Percentiles rank a stretch among this genome's conserved stretches.
Conservation (phyloP, 1,140 invertebrate genomes). For the Microvelia longipes region DNA sequence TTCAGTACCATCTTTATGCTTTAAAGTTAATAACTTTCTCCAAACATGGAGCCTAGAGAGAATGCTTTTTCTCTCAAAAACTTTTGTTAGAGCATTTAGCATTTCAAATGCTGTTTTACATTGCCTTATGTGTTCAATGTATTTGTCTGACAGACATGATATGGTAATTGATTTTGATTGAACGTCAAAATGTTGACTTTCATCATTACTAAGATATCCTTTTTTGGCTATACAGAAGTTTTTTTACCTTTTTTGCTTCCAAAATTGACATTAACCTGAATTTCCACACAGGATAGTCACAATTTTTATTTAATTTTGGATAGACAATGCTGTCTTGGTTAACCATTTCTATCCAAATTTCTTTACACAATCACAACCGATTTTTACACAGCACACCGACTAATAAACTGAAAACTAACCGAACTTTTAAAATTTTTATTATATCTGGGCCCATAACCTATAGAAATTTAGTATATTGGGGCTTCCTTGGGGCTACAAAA, state of each 20-base stretch:
- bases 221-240: background rate
- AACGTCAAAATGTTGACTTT: background rate
- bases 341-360: background rate
- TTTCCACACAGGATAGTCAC: background rate
- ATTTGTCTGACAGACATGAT: background rate
- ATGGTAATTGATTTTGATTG: background rate
- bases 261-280: background rate
- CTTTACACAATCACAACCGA: background rate
- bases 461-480: too few species aligned
- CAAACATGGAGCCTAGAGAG: background rate
- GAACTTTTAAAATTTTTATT: background rate
- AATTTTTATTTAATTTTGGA: background rate
- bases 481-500: too few species aligned
- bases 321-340: background rate
- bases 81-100: background rate
- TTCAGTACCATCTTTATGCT: background rate
- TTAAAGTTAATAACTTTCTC: background rate
- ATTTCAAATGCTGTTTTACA: background rate
- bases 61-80: background rate
- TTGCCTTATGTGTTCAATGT: background rate
- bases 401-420: background rate
- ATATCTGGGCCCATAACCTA: background rate
- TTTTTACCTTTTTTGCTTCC: background rate
- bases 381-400: background rate
- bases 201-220: background rate